A percentile compares a stretch with the other conserved stretches of the same genome.
These are phyloP conservation scores for Andricus quercusramuli DNA, from an alignment of 2,888 invertebrate genomes.

Conservation along the genomic window DNA sequence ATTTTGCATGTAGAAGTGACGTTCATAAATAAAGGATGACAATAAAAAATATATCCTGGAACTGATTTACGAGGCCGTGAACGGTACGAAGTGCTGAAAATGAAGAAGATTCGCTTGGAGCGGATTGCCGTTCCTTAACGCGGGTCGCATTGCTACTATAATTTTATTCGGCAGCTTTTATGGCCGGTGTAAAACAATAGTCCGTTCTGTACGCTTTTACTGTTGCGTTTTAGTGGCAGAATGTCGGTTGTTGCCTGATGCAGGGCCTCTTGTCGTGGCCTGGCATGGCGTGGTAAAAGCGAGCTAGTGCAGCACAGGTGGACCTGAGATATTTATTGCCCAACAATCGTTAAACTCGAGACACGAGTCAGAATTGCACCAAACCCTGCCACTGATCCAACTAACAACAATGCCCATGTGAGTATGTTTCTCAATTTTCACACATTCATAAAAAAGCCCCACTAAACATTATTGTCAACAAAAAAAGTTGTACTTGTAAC, in stretches of 20 bases:
- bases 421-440: background rate
- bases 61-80: background rate
- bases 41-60: background rate
- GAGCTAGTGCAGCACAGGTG: conserved; percentile 60
- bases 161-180: conserved; percentile 69
- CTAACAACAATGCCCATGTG: background rate
- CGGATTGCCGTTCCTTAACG: background rate
- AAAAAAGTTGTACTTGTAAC: too few species aligned
- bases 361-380: conserved; percentile 51
- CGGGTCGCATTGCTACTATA: conserved; percentile 54
- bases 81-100: background rate
- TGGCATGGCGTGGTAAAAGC: conserved; percentile 42
- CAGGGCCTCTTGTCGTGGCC: conserved; percentile 43
- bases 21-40: background rate
- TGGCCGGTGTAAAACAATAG: conserved; percentile 73
- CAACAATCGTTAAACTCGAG: conserved; percentile 65
- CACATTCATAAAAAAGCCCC: background rate
- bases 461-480: background rate
- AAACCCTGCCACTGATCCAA: background rate
- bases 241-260: conserved; percentile 40
- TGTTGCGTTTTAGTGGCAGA: conserved; percentile 58
- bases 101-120: background rate
- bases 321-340: conserved; percentile 65
- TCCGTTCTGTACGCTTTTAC: conserved; percentile 68
- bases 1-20: background rate